Percentiles rank a stretch among this genome's conserved stretches.
phyloP scores from a whole-genome alignment of 2,888 invertebrate genomes.

The Reticulitermes lucifugus region DNA sequence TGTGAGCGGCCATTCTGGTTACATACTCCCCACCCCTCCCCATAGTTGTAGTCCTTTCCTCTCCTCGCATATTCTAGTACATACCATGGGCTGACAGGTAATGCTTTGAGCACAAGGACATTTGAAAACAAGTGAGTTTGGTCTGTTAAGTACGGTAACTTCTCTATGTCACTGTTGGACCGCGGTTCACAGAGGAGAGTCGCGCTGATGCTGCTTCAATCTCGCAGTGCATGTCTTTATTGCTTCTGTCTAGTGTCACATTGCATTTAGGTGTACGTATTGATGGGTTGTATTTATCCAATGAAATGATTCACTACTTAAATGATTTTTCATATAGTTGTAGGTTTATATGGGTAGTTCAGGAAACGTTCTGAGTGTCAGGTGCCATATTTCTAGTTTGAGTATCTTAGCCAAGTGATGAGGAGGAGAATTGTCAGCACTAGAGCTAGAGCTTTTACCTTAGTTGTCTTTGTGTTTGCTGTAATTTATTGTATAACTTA shows the following conservation, averaged over 20 bases:
- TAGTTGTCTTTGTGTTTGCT: conserved; percentile 56
- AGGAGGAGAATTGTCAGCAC: conserved; percentile 50
- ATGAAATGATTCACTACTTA: conserved; percentile 56
- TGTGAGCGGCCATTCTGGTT: conserved; percentile 56
- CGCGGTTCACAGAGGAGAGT: conserved; percentile 17
- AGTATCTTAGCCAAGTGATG: conserved; percentile 52
- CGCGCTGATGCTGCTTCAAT: conserved; percentile 52
- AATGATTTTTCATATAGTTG: conserved; percentile 56
- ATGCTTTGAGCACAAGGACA: conserved; percentile 56
- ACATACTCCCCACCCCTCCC: conserved; percentile 52
- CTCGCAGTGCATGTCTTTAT: conserved; percentile 55
- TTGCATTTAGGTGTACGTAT: conserved; percentile 56
- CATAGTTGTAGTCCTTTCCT: conserved; percentile 53
- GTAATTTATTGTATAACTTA: conserved; percentile 54
- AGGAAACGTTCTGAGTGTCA: conserved; percentile 55
- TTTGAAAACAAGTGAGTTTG: conserved; percentile 53
- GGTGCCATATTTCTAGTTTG: conserved; percentile 55
- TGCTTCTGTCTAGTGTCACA: conserved; percentile 56
- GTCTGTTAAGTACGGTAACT: conserved; percentile 54
- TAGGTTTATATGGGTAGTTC: conserved; percentile 56
- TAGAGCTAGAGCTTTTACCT: conserved; percentile 54
- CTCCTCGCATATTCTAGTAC: conserved; percentile 54
- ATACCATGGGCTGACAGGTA: conserved; percentile 55
- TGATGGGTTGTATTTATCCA: conserved; percentile 56
- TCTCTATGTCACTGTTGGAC: conserved; percentile 51